These are phyloP conservation scores for Elegia similella DNA, from an alignment of 2,888 invertebrate genomes.

Conservation along the genomic window DNA sequence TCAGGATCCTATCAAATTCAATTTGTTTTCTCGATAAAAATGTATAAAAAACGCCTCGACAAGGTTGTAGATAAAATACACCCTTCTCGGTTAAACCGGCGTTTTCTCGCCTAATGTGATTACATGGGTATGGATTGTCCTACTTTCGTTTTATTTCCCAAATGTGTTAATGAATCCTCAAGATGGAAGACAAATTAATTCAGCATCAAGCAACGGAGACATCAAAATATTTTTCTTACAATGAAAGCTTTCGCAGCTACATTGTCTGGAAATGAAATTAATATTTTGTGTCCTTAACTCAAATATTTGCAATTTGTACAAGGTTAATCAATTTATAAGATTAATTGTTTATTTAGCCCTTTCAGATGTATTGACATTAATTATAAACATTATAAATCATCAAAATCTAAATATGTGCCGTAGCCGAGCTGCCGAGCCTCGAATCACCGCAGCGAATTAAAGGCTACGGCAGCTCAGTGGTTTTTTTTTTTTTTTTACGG, in stretches of 20 bases:
- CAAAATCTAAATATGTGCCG: no score
- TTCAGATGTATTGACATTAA: no score
- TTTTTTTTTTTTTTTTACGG: no score
- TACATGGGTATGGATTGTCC: slow-evolving; percentile 38
- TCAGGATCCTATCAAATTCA: slow-evolving; percentile 9
- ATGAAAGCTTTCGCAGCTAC: not conserved
- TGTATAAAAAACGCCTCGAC: slow-evolving; percentile 3
- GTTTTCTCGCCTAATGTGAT: slow-evolving; percentile 40
- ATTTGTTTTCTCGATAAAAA: slow-evolving; percentile 10
- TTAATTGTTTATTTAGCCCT: no score
- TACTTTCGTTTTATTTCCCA: slow-evolving; percentile 39
- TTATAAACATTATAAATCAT: no score
- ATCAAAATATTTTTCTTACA: not conserved
- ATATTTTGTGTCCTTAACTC: no score
- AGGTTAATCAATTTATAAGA: no score
- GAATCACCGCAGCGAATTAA: no score
- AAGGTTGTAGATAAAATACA: slow-evolving; percentile 1
- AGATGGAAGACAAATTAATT: slow-evolving; percentile 43
- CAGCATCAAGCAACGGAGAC: slow-evolving; percentile 15
- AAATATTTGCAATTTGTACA: no score
- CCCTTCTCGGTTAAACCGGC: not conserved
- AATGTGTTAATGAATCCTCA: slow-evolving; percentile 48
- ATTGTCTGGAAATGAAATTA: no score
- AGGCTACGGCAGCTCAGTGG: no score
- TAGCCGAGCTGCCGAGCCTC: no score